Evolutionary conservation across 30 jellyfish, hydroid and myxozoan species (phyloP).

Genomic region (Calvadosia cruxmelitensis): DNA sequence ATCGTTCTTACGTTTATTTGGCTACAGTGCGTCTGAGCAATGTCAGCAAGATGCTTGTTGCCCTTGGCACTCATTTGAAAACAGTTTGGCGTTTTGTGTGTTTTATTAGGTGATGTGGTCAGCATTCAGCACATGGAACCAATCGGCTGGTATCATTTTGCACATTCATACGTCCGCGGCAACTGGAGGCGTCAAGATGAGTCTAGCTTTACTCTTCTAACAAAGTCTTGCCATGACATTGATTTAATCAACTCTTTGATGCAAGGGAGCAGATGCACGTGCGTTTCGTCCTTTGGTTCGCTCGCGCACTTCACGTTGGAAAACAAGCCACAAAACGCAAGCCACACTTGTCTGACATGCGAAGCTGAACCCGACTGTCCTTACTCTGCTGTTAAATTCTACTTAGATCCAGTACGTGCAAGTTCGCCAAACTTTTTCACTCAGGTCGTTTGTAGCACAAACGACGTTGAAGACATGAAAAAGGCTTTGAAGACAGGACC

Average conservation of each 20-base stretch:
- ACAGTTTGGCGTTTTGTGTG: background rate
- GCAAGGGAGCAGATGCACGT: conserved; percentile 40
- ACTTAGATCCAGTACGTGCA: conserved; percentile 32
- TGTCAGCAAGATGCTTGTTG: too few species aligned
- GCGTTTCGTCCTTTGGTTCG: conserved; percentile 65
- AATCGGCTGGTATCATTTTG: conserved; percentile 88
- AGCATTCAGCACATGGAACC: conserved; percentile 82
- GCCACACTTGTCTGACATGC: conserved; percentile 57
- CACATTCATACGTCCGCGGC: conserved; percentile 86
- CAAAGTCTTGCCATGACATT: conserved; percentile 80
- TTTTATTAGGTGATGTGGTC: conserved; percentile 55
- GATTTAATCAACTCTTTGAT: conserved; percentile 57
- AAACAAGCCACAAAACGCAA: conserved; percentile 56
- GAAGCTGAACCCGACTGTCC: conserved; percentile 60
- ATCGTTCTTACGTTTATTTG: too few species aligned
- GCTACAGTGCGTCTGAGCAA: too few species aligned
- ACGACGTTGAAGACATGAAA: conserved; percentile 43
- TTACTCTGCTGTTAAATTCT: conserved; percentile 64
- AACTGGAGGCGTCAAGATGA: conserved; percentile 54
- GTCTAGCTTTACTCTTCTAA: conserved; percentile 40
- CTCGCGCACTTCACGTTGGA: conserved; percentile 39
- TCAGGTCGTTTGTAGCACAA: conserved; percentile 28
- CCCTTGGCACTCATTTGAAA: background rate
- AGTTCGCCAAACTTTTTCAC: conserved; percentile 51
- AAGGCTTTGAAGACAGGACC: conserved; percentile 57